Conservation (phyloP, 1,140 invertebrate species). For the Aphis gossypii region DNA sequence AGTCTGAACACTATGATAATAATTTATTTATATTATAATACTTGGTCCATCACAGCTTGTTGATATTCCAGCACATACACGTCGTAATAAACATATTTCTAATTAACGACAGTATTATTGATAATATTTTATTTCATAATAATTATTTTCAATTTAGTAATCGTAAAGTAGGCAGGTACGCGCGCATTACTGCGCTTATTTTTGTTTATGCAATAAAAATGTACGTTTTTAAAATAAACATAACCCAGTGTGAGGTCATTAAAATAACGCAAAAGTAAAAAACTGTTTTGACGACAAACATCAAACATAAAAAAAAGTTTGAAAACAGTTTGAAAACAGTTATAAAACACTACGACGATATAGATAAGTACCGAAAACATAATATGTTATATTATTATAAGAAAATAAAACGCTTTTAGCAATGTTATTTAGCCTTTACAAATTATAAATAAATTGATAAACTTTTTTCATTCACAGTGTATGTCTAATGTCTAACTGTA, state of each 20-base stretch:
- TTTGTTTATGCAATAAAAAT: neutral
- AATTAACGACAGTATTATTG: neutral
- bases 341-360: neutral
- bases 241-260: neutral
- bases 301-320: neutral
- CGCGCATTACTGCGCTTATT: neutral
- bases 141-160: neutral
- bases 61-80: neutral
- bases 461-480: neutral
- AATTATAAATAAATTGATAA: neutral
- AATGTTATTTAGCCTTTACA: slow-evolving; percentile 1
- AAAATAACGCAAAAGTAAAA: neutral
- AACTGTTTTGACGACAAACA: neutral
- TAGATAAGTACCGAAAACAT: neutral
- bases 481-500: neutral
- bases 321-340: neutral
- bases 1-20: neutral
- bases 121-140: neutral
- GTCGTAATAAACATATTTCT: neutral
- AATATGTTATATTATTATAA: neutral
- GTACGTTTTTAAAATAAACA: neutral
- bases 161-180: neutral
- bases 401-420: neutral
- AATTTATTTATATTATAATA: neutral
- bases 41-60: neutral